These are phyloP conservation scores for Diplolepis rosae DNA, from an alignment of 2,888 invertebrate species.

Conservation along the genomic window DNA sequence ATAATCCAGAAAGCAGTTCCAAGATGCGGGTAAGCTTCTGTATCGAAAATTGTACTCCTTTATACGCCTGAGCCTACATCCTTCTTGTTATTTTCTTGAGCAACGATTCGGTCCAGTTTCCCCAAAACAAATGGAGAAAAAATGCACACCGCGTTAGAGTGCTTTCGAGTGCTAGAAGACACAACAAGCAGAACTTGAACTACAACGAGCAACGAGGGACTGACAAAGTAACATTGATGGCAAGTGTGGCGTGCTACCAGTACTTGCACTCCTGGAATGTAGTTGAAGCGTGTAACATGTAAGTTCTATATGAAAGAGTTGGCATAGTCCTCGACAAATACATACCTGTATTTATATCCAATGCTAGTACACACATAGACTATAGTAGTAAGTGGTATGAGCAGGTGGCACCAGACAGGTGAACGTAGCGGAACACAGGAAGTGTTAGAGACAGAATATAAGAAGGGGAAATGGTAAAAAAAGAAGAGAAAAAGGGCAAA, in stretches of 20 bases:
- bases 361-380: conserved; percentile 47
- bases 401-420: conserved; percentile 66
- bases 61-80: neutral
- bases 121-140: neutral
- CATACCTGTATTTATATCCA: conserved; percentile 25
- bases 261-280: neutral
- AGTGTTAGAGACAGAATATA: conserved; percentile 61
- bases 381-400: conserved; percentile 44
- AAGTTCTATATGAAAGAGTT: no score
- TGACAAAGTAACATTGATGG: conserved; percentile 54
- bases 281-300: conserved; percentile 42
- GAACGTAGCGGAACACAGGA: conserved; percentile 69
- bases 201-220: neutral
- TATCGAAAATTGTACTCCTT: neutral
- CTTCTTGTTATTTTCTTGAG: neutral
- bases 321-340: conserved; percentile 10
- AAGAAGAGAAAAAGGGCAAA: conserved; percentile 35
- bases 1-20: conserved; percentile 33
- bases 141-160: neutral
- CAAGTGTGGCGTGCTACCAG: conserved; percentile 14
- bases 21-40: neutral
- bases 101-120: neutral
- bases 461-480: conserved; percentile 39
- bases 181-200: no score
- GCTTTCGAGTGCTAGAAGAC: neutral